Evolutionary conservation across 1,140 invertebrate genomes (phyloP).

Genomic region (Muscidifurax raptorellus): DNA sequence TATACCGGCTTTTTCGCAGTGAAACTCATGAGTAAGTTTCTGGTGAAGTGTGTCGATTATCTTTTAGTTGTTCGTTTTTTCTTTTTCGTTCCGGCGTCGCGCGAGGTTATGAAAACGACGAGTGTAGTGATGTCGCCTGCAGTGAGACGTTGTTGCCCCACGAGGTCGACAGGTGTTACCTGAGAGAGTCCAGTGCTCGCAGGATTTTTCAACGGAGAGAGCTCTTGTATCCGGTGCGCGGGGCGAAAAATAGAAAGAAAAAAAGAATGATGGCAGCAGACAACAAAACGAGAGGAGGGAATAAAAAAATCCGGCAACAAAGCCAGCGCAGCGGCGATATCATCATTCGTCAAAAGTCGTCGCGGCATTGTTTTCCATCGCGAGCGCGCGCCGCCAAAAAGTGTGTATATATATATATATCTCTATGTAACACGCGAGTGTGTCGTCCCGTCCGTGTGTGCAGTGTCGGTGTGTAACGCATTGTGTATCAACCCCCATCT

Average conservation of each 20-base stretch:
- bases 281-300: neutral
- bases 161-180: constrained; percentile 15
- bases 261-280: neutral
- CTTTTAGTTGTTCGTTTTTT: neutral
- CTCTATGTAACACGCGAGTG: neutral
- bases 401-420: neutral
- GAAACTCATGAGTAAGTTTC: neutral
- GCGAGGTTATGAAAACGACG: neutral
- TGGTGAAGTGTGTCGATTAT: neutral
- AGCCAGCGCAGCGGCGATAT: neutral
- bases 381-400: constrained; percentile 5
- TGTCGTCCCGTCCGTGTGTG: neutral
- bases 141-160: neutral
- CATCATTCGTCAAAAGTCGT: constrained; percentile 33
- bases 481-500: constrained; percentile 14
- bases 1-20: neutral
- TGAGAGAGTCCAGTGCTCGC: neutral
- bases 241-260: neutral
- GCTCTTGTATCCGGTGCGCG: neutral
- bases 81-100: neutral
- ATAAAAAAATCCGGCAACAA: neutral
- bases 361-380: neutral
- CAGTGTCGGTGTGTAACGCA: constrained; percentile 17
- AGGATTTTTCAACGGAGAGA: neutral
- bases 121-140: neutral